Evolutionary conservation across 2,797 vertebrate genomes (phyloP).

Genomic region (Loriculus beryllinus): DNA sequence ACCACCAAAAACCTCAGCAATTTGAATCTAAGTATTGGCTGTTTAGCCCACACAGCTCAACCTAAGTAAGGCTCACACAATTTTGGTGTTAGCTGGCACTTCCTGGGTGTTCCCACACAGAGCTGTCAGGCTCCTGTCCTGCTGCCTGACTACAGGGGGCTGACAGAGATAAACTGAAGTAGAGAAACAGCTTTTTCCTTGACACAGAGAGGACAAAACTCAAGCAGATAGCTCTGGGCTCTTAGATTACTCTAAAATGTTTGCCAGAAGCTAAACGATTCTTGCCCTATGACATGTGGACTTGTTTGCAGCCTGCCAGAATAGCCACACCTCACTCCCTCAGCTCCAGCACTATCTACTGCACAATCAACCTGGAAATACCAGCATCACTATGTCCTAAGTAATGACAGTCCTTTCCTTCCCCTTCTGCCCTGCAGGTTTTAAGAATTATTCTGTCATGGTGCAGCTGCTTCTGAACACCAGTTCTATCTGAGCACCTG

Average conservation of each 20-base stretch:
- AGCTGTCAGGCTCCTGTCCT: neutral
- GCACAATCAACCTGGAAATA: neutral
- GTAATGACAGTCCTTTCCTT: neutral
- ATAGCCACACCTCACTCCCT: neutral
- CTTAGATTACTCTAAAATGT: neutral
- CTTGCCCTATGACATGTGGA: neutral
- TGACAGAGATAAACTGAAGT: neutral
- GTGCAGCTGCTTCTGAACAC: neutral
- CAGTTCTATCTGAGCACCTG: neutral
- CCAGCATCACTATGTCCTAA: fast-evolving
- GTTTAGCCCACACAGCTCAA: neutral
- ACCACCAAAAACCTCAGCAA: neutral
- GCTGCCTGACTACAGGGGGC: neutral
- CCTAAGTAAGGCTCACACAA: neutral
- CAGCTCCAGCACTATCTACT: neutral
- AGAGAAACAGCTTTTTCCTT: neutral
- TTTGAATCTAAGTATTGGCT: neutral
- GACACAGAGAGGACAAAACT: neutral
- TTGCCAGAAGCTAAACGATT: neutral
- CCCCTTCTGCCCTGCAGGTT: neutral
- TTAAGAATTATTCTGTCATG: neutral
- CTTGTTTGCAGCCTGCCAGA: neutral
- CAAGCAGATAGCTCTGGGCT: neutral
- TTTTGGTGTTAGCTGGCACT: neutral
- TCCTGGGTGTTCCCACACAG: conserved; percentile 8